phyloP scores from a whole-genome alignment of 2,888 invertebrate species.

The Crematogaster levior region DNA sequence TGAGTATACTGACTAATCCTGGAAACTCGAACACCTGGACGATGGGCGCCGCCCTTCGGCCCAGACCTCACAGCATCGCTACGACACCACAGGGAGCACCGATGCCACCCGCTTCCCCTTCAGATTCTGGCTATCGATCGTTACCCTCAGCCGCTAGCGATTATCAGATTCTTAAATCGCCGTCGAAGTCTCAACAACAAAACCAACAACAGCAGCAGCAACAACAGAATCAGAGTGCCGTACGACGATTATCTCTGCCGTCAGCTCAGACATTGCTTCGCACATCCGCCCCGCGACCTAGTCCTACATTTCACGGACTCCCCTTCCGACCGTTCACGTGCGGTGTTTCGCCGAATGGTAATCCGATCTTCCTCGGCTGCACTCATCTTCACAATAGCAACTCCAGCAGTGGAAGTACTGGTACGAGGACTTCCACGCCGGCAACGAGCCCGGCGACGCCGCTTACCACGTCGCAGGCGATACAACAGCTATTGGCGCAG shows the following conservation, averaged over 20 bases:
- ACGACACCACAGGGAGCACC: constrained; percentile 78
- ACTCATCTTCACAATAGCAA: constrained; percentile 86
- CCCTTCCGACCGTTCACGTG: constrained; percentile 85
- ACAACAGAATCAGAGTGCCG: constrained; percentile 86
- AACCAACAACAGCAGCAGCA: constrained; percentile 85
- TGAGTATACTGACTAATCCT: constrained; percentile 79
- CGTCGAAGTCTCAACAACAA: constrained; percentile 72
- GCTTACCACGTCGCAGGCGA: constrained; percentile 89
- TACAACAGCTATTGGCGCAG: constrained; percentile 89
- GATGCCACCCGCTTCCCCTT: constrained; percentile 84
- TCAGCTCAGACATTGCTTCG: constrained; percentile 86
- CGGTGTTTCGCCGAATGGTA: constrained; percentile 85
- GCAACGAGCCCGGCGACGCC: constrained; percentile 82
- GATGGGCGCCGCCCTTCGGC: constrained; percentile 76
- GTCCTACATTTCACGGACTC: constrained; percentile 89
- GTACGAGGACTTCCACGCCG: constrained; percentile 80
- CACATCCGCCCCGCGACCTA: constrained; percentile 87
- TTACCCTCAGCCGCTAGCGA: constrained; percentile 89
- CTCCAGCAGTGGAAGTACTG: constrained; percentile 74
- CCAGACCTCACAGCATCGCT: constrained; percentile 84
- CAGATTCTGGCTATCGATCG: constrained; percentile 87
- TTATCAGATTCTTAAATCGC: constrained; percentile 88
- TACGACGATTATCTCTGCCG: constrained; percentile 87
- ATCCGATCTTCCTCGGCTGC: constrained; percentile 85
- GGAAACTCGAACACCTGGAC: constrained; percentile 82